phyloP scores from a whole-genome alignment of 2,113 vertebrate genomes.

The Chloropsis hardwickii region DNA sequence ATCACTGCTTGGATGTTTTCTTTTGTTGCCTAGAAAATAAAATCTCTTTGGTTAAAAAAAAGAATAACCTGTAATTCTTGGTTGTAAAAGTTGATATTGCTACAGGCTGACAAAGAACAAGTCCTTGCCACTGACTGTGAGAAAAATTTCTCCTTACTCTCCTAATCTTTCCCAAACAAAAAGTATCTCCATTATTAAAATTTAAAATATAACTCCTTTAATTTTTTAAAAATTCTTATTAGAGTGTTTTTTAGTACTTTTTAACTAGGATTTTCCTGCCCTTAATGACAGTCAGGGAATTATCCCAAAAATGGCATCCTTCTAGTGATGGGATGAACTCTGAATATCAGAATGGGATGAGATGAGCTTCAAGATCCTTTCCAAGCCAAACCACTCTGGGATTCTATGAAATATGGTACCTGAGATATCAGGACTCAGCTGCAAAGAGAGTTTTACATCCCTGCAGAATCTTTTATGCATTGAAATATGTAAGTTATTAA shows the following conservation, averaged over 20 bases:
- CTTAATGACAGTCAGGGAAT: background rate
- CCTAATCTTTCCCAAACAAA: background rate
- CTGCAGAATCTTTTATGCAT: background rate
- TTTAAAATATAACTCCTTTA: too few species aligned
- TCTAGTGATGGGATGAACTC: background rate
- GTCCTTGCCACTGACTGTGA: accelerated
- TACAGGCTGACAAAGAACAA: background rate
- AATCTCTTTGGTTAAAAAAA: conserved; percentile 39
- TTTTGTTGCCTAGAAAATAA: conserved; percentile 48
- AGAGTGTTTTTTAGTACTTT: background rate
- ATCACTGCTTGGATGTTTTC: conserved; percentile 19
- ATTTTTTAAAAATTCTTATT: too few species aligned
- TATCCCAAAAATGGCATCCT: background rate
- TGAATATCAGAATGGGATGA: background rate
- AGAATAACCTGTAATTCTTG: background rate
- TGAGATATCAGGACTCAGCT: background rate
- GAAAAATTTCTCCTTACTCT: background rate
- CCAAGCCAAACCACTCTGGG: background rate
- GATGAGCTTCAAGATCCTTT: background rate
- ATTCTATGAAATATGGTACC: accelerated
- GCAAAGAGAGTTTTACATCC: background rate
- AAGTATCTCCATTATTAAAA: background rate
- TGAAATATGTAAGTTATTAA: background rate
- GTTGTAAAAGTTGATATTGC: background rate
- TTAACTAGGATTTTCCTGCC: background rate